Base-by-base conservation (phyloP, 2,113 vertebrate genomes). In the Uropsilus gracilis region DNA sequence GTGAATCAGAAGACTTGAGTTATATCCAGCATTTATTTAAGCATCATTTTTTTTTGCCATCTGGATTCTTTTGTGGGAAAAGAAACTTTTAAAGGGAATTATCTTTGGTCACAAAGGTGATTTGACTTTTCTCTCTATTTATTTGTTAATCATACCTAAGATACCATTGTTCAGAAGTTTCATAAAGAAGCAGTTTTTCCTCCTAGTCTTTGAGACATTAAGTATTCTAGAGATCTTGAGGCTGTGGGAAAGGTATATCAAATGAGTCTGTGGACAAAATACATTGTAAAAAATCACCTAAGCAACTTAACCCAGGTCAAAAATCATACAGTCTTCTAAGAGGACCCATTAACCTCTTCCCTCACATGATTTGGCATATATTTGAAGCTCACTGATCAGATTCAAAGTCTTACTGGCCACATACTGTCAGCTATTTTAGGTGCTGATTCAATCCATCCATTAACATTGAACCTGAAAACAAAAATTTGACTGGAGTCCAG, bases 21-120 rank as follows among this genome's bases (percentile, higher is more conserved):
- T 96, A 93, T 97, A 98, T 98, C 98, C 98, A 98, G 96, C 97
- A 98, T 98, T 98, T 98, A 98, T 97, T 98, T 98, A 97, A 98
- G 98, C 97, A 98, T 98, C 98, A 98, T 98, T 98, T 98, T 98
- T 98, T 98, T 98, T 98, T 98, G 98, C 98, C 98, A 98, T 98
- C 98, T 98, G 98, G 98, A 98, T 96, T 98, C 97, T 97, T 97
- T 97, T 95, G 97, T 95, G 96, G 96, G 76, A 90, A 96, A 98
- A 92, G 84, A 97, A 98, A 90, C 90, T 96, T 98, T 98, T 97
- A 96, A 98, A 96, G 95, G 95, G 94, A 98, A 97, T 97, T 98
- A 96, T 97, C 97, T 98, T 97, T 95, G 96, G 97, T 97, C 96
- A 88, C 97, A 97, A 98, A 98, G 96, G 97, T 98, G 96, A 95